Base-by-base conservation (phyloP, 1,140 invertebrate species). In the Ooceraea biroi region DNA sequence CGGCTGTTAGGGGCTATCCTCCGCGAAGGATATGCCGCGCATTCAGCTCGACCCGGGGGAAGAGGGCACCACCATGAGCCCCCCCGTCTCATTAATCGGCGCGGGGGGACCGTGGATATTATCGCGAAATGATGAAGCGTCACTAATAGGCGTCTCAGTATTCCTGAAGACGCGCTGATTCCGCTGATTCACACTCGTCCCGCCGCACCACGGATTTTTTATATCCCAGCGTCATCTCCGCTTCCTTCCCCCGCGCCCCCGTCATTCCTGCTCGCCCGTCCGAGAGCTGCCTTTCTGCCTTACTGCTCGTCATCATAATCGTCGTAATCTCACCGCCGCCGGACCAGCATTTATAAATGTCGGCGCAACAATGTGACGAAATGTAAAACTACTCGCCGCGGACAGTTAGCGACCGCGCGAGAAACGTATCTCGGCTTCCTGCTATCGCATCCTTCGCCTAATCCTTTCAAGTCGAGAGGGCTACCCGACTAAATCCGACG, bases 321-420 rank as follows among this genome's bases (percentile, higher is more conserved):
- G 44, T 65, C 58, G 19, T 69, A 71, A 80, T 71, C 76, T 7
- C 50, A 48, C 65, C 65, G 41, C 52, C 65, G 50, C 65, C 71
- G 76, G 76, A 80, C 65, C 50, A 80, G 76, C 76, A 80, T 80
- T 80, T 80, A 80, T 80, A 80, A 80, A 80, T 71, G 76, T 80
- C 76, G 50, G n/a, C 76, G 22, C 52, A 80, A 80, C 76, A 80
- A 80, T 80, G 65, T 80, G 76, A 80, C 76, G 76, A 80, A 80
- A 80, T 80, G 65, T 80, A 80, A 80, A 80, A 80, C 76, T 80
- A 80, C 52, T 46, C 41, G 65, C 50, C 1, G 36, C 36, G 63
- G 48, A 69, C 12, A 69, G 22, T 44, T 22, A 78, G 36, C 36
- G 41, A 12, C 5, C 22, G 65, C 27, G 8, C 22, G 65, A 78